phyloP scores from a whole-genome alignment of 1,140 invertebrate species.

The Ladona fulva region DNA sequence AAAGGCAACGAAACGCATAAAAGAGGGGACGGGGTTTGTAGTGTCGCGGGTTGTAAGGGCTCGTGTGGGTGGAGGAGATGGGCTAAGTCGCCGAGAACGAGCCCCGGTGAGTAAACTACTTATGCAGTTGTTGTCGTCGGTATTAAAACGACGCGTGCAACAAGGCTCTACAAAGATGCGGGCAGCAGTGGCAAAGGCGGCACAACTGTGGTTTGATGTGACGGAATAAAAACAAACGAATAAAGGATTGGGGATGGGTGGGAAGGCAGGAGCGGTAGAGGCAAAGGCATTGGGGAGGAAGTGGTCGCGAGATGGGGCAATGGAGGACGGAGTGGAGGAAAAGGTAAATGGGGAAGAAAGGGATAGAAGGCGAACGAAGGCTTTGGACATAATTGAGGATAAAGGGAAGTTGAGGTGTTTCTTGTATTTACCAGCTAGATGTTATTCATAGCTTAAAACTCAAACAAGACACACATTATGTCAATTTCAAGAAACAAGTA shows the following conservation, averaged over 20 bases:
- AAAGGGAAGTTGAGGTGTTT: no score
- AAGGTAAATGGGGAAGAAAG: no score
- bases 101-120: neutral
- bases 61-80: neutral
- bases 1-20: neutral
- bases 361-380: no score
- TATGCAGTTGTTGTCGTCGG: neutral
- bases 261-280: no score
- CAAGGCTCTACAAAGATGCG: neutral
- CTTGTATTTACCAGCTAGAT: no score
- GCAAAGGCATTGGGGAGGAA: no score
- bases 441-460: no score
- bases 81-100: neutral
- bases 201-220: neutral
- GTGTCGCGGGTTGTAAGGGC: neutral
- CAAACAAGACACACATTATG: no score
- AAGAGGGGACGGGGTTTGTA: neutral
- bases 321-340: no score
- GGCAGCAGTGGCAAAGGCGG: neutral
- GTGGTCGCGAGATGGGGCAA: no score
- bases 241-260: neutral
- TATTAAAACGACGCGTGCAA: neutral
- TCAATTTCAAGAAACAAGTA: no score
- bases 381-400: no score
- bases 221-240: neutral